Percentiles rank a stretch among this genome's conserved stretches.
Evolutionary conservation across 64 coral and sea anemone species (phyloP).

Genomic region (Montipora capricornis): DNA sequence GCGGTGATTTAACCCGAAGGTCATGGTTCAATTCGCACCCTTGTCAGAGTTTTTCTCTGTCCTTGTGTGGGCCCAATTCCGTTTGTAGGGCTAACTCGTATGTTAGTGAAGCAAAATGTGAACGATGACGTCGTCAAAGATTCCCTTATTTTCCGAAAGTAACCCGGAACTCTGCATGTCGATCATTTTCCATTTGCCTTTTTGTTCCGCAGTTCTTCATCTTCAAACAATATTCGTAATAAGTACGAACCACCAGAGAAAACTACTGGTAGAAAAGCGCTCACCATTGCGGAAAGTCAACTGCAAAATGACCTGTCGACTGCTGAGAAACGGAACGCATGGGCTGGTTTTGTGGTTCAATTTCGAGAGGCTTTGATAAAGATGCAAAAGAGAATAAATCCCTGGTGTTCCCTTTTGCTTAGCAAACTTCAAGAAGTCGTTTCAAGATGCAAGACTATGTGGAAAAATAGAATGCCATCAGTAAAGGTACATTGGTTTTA

Average conservation of each 20-base stretch:
- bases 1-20: no score
- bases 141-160: no score
- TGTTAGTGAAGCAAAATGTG: no score
- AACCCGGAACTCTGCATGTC: background rate
- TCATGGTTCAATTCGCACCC: no score
- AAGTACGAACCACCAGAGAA: background rate
- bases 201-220: background rate
- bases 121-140: no score
- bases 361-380: background rate
- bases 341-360: background rate
- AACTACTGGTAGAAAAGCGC: background rate
- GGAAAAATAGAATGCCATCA: constrained; percentile 14
- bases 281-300: background rate
- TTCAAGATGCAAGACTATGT: background rate
- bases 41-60: no score
- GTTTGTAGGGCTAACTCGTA: no score
- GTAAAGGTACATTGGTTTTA: constrained; percentile 11
- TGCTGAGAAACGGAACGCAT: background rate
- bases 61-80: no score
- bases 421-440: constrained; percentile 25
- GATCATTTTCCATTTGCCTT: background rate
- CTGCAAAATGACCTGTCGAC: background rate
- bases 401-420: background rate
- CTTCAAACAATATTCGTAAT: background rate
- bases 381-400: background rate